Conservation (phyloP, 2,113 vertebrate genomes). For the Prochilodus magdalenae region DNA sequence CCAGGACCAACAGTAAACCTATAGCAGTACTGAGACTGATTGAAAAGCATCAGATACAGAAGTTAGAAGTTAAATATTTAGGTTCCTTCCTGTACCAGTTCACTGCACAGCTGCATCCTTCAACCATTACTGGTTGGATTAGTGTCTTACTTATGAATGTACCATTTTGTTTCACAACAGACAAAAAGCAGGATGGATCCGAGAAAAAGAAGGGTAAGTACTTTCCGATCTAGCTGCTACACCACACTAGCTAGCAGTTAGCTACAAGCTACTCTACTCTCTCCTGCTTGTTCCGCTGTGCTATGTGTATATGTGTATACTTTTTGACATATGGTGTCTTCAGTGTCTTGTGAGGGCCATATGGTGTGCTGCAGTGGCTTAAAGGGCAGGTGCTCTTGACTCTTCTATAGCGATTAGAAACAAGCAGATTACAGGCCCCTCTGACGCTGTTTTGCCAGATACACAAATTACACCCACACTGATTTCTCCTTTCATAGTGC, state of each 20-base stretch:
- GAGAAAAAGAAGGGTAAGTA: slow-evolving; percentile 65
- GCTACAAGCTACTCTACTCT: neutral
- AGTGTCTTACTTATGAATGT: neutral
- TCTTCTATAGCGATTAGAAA: slow-evolving; percentile 74
- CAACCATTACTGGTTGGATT: neutral
- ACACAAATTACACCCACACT: slow-evolving; percentile 1
- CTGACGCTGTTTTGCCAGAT: slow-evolving; percentile 66
- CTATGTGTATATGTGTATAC: neutral
- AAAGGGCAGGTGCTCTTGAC: slow-evolving; percentile 73
- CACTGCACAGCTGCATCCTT: neutral
- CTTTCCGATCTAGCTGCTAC: neutral
- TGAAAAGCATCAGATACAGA: no score
- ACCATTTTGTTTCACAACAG: slow-evolving; percentile 53
- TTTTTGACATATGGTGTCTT: slow-evolving; percentile 11
- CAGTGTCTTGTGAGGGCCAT: slow-evolving; percentile 24
- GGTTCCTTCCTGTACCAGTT: neutral
- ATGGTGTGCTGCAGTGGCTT: slow-evolving; percentile 51
- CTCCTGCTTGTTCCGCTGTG: neutral
- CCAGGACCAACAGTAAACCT: no score
- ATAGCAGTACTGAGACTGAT: no score
- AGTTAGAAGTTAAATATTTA: no score
- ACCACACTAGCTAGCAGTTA: neutral
- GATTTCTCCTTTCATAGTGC: neutral
- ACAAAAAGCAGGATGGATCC: slow-evolving; percentile 70
- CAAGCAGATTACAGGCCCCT: slow-evolving; percentile 71